These are phyloP conservation scores for Zaprionus camerounensis DNA, from an alignment of 1,140 invertebrate species.

Conservation along the genomic window DNA sequence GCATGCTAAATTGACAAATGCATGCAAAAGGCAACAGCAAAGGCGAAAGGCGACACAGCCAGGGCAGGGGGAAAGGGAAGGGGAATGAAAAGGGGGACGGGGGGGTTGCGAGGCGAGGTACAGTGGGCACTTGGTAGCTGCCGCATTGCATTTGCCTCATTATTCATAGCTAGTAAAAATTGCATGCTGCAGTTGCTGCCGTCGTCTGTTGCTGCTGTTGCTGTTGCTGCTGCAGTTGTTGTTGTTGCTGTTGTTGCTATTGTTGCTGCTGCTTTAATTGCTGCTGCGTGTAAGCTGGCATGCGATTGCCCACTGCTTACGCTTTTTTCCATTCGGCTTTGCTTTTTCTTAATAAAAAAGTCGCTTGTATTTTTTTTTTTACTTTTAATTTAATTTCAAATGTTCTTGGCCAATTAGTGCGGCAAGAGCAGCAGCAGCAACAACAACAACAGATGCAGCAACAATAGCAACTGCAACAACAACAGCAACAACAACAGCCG, in stretches of 20 bases:
- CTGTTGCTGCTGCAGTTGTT: not conserved
- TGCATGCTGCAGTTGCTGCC: slow-evolving; percentile 29
- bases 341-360: slow-evolving; percentile 3
- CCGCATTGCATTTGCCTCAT: slow-evolving; percentile 59
- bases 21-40: slow-evolving; percentile 74
- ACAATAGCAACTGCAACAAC: not conserved
- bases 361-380: slow-evolving; percentile 8
- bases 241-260: slow-evolving; percentile 9
- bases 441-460: not conserved
- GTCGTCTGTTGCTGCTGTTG: slow-evolving; percentile 21
- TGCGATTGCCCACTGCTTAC: slow-evolving; percentile 47
- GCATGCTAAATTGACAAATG: slow-evolving; percentile 70
- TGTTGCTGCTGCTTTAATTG: slow-evolving; percentile 24
- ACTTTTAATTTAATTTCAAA: slow-evolving; percentile 35
- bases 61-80: slow-evolving; percentile 54
- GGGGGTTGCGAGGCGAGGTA: not conserved
- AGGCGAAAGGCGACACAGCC: slow-evolving; percentile 70
- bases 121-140: slow-evolving; percentile 54
- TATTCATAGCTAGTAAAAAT: slow-evolving; percentile 73
- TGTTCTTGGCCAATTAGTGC: slow-evolving; percentile 13
- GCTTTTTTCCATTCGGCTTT: slow-evolving; percentile 4
- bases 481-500: not conserved
- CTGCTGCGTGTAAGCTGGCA: slow-evolving; percentile 64
- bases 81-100: slow-evolving; percentile 51
- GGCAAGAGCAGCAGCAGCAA: not conserved